Base-by-base conservation (phyloP, 2,888 invertebrate species). In the Andrena bucephala region DNA sequence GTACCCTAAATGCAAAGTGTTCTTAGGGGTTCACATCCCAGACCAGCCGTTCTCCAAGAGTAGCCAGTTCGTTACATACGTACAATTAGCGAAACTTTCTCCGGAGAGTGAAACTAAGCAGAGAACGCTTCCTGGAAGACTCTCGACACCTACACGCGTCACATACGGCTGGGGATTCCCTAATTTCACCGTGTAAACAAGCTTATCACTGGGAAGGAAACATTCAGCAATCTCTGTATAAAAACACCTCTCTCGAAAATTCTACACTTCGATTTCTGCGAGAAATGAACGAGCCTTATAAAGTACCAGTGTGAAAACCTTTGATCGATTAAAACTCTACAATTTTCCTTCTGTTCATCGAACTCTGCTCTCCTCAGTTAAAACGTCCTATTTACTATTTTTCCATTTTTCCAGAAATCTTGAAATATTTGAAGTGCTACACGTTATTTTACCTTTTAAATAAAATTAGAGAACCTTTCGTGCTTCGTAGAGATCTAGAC, bases 11-110 rank as follows among this genome's bases (percentile, higher is more conserved):
- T 10, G 24, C 27, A 0, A n/a, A 24, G 6, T 48, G 24, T 20
- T 7, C 8, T 36, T 29, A 52, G 33, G 2, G 31, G 27, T 24
- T 63, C 27, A 13, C 27, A 20, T 13, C 29, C 5, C 52, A 52
- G 52, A 20, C 52, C 13, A 42, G 24, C 10, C 24, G 24, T 57
- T 57, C 66, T 13, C 36, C 13, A 4, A n/a, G 16, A 16, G 13
- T 29, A 60, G 52, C 57, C 65, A 57, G 59, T 50, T 36, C 48
- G 67, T 10, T 50, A 24, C 10, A 8, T 57, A 16, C 16, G 24
- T 16, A 59, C 65, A 70, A 79, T 78, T 65, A n/a, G 31, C 50
- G 36, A 31, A 65, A 70, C 78, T 79, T 70, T 79, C 79, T 29
- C 79, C 48, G 7, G 8, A 33, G 27, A 69, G 68, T 68, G 76